Evolutionary conservation across 1,140 invertebrate genomes (phyloP), one percentile per base, ranked within the genome.

Genomic region (Drosophila persimilis): DNA sequence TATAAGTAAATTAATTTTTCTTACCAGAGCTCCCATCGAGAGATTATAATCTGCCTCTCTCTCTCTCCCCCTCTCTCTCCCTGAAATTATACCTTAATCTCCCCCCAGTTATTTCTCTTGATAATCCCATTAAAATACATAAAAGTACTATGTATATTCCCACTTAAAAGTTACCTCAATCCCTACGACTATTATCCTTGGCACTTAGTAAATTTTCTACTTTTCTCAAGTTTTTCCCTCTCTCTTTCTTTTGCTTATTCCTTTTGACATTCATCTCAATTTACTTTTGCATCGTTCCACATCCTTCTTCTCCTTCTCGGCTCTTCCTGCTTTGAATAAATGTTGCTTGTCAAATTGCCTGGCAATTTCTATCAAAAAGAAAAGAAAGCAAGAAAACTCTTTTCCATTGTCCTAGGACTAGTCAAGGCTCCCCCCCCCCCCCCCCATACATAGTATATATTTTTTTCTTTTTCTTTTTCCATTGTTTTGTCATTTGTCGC

Each of bases 401-500:
- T 58, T 58, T 13, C 45, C 52, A 61, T 66, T 76, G 70, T 73
- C 29, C 46, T 43, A 51, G 52, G 65, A 31, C 47, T 41, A 57
- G 65, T 63, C 73, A 76, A 74, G 65, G 75, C 58, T n/a, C n/a
- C 15, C 15, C 15, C 15, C 15, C 15, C 15, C 15, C 15, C 59
- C 48, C 1, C 3, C 35, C 31, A 3, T 29, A 24, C 24, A 5
- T 6, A 20, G 1, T 26, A 26, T 5, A 39, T 39, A 39, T 39
- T 43, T 67, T 47, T 15, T 44, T 22, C 55, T 58, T n/a, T n/a
- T 47, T 13, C 50, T 22, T 58, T 58, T n/a, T n/a, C 54, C 51
- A 76, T 84, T 84, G 80, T 79, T 78, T 66, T 79, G 59, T 61
- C 58, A 81, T 80, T 76, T 76, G n/a, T 71, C 50, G 66, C 65